Evolutionary conservation across 2,113 vertebrate species (phyloP).

Genomic region (Ageneiosus marmoratus): DNA sequence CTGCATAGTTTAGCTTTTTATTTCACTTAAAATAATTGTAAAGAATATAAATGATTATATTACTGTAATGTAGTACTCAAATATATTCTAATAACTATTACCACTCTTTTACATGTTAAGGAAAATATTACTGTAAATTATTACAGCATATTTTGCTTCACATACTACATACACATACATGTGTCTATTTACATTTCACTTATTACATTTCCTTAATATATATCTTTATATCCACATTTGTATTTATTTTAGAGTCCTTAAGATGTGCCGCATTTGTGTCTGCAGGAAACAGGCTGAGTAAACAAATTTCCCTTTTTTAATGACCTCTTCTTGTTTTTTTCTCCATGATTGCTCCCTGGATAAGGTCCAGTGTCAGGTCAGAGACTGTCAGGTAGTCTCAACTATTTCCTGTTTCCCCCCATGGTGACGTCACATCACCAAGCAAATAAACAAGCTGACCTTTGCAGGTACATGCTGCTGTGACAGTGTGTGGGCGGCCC

Average conservation of each 20-base stretch:
- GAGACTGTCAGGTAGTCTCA: conserved; percentile 54
- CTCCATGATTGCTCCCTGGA: conserved; percentile 73
- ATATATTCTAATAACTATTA: no score
- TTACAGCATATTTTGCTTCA: not conserved
- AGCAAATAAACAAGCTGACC: conserved; percentile 72
- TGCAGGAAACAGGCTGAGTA: conserved; percentile 66
- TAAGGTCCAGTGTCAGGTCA: conserved; percentile 59
- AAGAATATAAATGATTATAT: not conserved
- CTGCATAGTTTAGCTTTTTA: not conserved
- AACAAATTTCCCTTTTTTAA: conserved; percentile 63
- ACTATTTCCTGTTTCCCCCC: conserved; percentile 77
- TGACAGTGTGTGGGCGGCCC: conserved; percentile 45
- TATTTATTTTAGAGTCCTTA: conserved; percentile 19
- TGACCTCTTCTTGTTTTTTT: conserved; percentile 65
- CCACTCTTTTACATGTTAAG: not conserved
- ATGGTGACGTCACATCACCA: conserved; percentile 71
- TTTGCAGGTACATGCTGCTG: conserved; percentile 40
- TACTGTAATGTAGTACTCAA: not conserved
- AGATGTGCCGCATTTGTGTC: conserved; percentile 20
- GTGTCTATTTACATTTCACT: not conserved
- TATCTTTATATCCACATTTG: not conserved
- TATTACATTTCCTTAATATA: not conserved
- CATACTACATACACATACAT: not conserved
- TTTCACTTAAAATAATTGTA: not conserved
- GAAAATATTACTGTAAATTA: not conserved